Conservation (phyloP, 1,140 invertebrate species). For the Drosophila burlai region DNA sequence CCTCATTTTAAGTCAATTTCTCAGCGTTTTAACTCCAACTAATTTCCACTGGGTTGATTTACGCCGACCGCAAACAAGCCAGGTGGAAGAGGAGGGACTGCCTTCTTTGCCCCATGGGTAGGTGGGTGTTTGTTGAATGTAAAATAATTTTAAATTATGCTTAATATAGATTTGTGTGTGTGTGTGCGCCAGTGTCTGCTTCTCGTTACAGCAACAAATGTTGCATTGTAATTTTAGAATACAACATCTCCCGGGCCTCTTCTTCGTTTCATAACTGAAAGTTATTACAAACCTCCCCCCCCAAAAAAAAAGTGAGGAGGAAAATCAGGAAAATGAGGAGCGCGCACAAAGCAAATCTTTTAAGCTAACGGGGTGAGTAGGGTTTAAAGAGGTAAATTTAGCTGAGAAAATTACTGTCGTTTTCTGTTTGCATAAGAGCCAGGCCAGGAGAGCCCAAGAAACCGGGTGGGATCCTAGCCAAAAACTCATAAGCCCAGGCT, state of each 20-base stretch:
- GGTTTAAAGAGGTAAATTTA: slow-evolving; percentile 60
- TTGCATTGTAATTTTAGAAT: slow-evolving; percentile 69
- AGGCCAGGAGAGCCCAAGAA: slow-evolving; percentile 4
- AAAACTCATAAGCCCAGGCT: slow-evolving; percentile 23
- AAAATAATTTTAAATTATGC: slow-evolving; percentile 70
- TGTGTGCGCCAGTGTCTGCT: slow-evolving; percentile 4
- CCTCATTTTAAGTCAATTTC: slow-evolving; percentile 65
- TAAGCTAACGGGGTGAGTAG: slow-evolving; percentile 30
- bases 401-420: slow-evolving; percentile 29
- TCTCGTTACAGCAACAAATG: slow-evolving; percentile 1
- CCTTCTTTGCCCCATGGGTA: not conserved
- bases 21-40: slow-evolving; percentile 55
- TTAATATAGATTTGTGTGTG: slow-evolving; percentile 64
- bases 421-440: slow-evolving; percentile 16
- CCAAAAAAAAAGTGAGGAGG: not conserved
- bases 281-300: slow-evolving; percentile 29
- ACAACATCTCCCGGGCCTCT: slow-evolving; percentile 31
- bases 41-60: slow-evolving; percentile 44
- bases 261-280: slow-evolving; percentile 25
- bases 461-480: not conserved
- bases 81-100: not conserved
- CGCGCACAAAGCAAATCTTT: slow-evolving; percentile 53
- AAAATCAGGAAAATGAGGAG: slow-evolving; percentile 1
- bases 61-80: not conserved
- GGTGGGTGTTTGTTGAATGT: slow-evolving; percentile 32